Base-by-base conservation (phyloP, 1,140 invertebrate genomes). In the Papilio aristodemus region DNA sequence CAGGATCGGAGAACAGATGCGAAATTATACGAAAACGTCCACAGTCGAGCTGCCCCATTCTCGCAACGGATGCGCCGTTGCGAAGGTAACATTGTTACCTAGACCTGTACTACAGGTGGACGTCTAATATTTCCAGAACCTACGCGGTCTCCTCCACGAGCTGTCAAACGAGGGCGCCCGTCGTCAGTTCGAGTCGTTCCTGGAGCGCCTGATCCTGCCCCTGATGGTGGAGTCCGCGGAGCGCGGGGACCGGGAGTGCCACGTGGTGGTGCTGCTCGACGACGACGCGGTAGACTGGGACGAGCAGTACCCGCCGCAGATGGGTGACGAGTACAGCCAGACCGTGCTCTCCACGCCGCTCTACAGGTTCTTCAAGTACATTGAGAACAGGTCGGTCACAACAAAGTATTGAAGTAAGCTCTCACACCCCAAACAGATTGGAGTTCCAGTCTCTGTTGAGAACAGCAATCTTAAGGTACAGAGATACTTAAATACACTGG, bases 311-410 rank as follows among this genome's bases (percentile, higher is more conserved):
- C 98, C 99, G 0, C 99, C 99, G 0, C 98, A 98, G 92, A 99
- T 99, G 97, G 98, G 98, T 25, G 98, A 99, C 89, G 98, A 99
- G 92, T 98, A 99, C 91, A 97, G 97, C 58, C 98, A 99, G 92
- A 99, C 91, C 95, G 99, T 87, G 97, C 99, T 92, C 6, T 91
- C 87, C 32, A 91, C 89, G 0, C 95, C 97, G 11, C 95, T 99
- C 94, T 98, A 99, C 88, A 94, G 98, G 74, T 99, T 99, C 92
- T 99, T 99, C 92, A 99, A 99, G 86, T 99, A 99, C 88, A 99
- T 99, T 73, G 99, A 99, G 91, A 99, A 99, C 86, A 94, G 99
- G 89, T 87, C 1, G 76, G 79, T 46, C 14, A 25, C 14, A 36
- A 22, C 36, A 10, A 2, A 50, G 46, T 32, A 19, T 3, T 32